These are phyloP conservation scores for Frieseomelitta varia DNA, from an alignment of 1,140 invertebrate species.

Conservation along the genomic window DNA sequence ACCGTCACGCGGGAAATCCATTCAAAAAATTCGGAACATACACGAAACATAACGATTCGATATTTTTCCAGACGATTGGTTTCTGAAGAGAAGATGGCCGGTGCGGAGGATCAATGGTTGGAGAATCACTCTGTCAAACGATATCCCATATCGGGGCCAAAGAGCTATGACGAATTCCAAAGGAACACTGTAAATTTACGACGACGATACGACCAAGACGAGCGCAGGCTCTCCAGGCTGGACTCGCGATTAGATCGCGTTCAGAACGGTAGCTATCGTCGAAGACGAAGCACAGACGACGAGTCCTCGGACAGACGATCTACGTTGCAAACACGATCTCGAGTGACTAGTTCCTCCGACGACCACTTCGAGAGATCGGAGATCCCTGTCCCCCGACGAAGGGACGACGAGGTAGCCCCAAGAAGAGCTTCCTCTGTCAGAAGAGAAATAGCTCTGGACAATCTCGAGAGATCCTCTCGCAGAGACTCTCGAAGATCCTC, in stretches of 20 bases:
- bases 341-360: slow-evolving; percentile 76
- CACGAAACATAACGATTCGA: not conserved
- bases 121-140: slow-evolving; percentile 63
- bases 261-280: slow-evolving; percentile 51
- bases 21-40: not conserved
- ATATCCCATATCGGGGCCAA: slow-evolving; percentile 45
- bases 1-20: too few relatives aligned
- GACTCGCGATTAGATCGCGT: slow-evolving; percentile 45
- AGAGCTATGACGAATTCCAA: slow-evolving; percentile 55
- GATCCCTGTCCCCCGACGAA: slow-evolving; percentile 32
- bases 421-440: slow-evolving; percentile 44
- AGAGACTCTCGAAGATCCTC: slow-evolving; percentile 57
- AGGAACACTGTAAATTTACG: slow-evolving; percentile 53
- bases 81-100: slow-evolving; percentile 75
- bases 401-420: slow-evolving; percentile 29
- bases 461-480: slow-evolving; percentile 47
- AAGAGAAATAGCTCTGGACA: slow-evolving; percentile 37
- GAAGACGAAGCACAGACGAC: slow-evolving; percentile 75
- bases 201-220: slow-evolving; percentile 51
- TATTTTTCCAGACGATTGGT: slow-evolving; percentile 69
- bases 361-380: slow-evolving; percentile 73
- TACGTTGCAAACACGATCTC: slow-evolving; percentile 54
- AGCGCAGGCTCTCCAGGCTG: slow-evolving; percentile 32
- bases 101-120: slow-evolving; percentile 73
- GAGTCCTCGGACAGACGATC: slow-evolving; percentile 67